These are phyloP conservation scores for Lithosia quadra DNA, from an alignment of 2,888 invertebrate species.

Conservation along the genomic window DNA sequence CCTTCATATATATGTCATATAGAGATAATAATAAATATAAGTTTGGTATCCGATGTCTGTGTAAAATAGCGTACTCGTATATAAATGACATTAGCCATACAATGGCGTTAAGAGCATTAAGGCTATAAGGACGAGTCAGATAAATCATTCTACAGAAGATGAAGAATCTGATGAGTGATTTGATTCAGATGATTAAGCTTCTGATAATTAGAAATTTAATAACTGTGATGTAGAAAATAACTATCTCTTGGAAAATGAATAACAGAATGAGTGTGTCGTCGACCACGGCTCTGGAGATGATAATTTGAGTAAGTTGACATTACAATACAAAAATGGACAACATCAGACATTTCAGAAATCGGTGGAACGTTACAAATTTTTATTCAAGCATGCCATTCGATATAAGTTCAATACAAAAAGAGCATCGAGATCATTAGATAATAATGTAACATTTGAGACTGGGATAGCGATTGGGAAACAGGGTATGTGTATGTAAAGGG, in stretches of 20 bases:
- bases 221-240: not conserved
- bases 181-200: not conserved
- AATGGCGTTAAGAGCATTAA: not conserved
- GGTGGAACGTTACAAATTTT: not conserved
- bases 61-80: too few relatives aligned
- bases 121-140: not conserved
- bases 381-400: not conserved
- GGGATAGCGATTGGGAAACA: not conserved
- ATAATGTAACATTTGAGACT: slow-evolving; percentile 4
- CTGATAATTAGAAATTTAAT: not conserved
- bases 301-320: not conserved
- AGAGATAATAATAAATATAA: not conserved
- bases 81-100: not conserved
- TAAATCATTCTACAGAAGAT: not conserved
- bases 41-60: not conserved
- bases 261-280: too few relatives aligned
- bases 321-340: not conserved
- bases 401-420: not conserved
- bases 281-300: not conserved
- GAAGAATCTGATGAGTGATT: not conserved
- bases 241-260: not conserved
- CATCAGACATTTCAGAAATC: not conserved
- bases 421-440: slow-evolving; percentile 4
- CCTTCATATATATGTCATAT: not conserved
- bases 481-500: not conserved